These are phyloP conservation scores for Gymnodraco acuticeps DNA, from an alignment of 2,797 vertebrate species.

Conservation along the genomic window DNA sequence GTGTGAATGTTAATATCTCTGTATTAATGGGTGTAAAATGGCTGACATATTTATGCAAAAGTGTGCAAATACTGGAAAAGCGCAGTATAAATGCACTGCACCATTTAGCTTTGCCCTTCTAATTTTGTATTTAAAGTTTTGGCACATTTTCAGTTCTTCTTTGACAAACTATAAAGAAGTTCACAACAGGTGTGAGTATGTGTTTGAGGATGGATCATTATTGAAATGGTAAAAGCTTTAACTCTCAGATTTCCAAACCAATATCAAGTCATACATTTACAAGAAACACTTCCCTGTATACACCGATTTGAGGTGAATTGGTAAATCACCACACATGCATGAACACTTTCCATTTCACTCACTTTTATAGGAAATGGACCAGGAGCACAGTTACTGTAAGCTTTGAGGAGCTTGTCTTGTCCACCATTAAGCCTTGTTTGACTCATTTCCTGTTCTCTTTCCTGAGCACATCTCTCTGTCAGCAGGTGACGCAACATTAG, in stretches of 20 bases:
- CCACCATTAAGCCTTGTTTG: slow-evolving; percentile 35
- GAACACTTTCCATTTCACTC: slow-evolving; percentile 14
- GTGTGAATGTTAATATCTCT: no score
- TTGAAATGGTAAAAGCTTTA: background rate
- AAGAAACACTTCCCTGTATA: background rate
- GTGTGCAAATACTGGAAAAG: no score
- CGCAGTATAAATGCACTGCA: no score
- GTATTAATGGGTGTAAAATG: no score
- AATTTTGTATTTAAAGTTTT: background rate
- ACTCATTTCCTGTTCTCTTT: slow-evolving; percentile 50
- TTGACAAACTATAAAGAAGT: background rate
- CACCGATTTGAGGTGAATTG: background rate
- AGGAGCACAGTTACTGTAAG: slow-evolving; percentile 24
- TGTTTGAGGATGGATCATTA: background rate
- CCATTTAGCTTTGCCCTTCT: background rate
- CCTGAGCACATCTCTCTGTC: slow-evolving; percentile 9
- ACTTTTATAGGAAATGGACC: slow-evolving; percentile 30
- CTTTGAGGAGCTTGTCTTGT: slow-evolving; percentile 44
- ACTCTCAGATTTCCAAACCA: background rate
- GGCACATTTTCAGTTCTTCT: slow-evolving; percentile 1
- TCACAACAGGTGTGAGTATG: background rate
- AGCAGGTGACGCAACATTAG: slow-evolving; percentile 43
- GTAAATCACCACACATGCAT: background rate
- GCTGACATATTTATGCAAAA: no score
- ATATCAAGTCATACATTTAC: background rate